Percentiles rank a stretch among this genome's conserved stretches.
Evolutionary conservation across 2,888 invertebrate genomes (phyloP).

Genomic region (Nemurella pictetii): DNA sequence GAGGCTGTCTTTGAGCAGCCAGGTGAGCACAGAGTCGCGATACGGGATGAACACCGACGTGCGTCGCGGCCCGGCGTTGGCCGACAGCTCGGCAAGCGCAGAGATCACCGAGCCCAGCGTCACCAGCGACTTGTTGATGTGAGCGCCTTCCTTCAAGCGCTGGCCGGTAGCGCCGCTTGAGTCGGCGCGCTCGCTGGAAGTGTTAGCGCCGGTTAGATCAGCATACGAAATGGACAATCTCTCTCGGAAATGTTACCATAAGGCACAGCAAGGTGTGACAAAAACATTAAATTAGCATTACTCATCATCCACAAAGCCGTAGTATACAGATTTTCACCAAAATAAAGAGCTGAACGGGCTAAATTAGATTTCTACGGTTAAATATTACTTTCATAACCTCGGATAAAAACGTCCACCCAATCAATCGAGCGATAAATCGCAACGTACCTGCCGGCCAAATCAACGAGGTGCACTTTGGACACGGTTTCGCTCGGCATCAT

Average conservation of each 20-base stretch:
- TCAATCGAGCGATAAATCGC: too few species aligned
- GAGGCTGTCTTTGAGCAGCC: constrained; percentile 84
- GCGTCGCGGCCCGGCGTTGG: constrained; percentile 39
- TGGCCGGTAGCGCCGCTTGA: constrained; percentile 90
- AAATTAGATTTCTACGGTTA: too few species aligned
- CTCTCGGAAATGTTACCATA: too few species aligned
- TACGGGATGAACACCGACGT: constrained; percentile 76
- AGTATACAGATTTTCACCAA: too few species aligned
- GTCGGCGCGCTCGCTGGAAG: constrained; percentile 81
- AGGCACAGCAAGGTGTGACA: too few species aligned
- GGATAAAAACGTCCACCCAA: too few species aligned
- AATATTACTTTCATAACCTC: too few species aligned
- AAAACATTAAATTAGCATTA: too few species aligned
- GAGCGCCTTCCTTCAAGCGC: constrained; percentile 85
- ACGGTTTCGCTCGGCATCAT: constrained; percentile 89
- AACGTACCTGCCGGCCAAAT: constrained; percentile 80
- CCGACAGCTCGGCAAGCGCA: constrained; percentile 73
- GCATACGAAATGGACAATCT: too few species aligned
- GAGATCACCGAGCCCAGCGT: constrained; percentile 87
- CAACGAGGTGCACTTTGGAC: constrained; percentile 85
- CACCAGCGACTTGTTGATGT: constrained; percentile 88
- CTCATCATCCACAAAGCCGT: too few species aligned
- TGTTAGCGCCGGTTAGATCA: too few species aligned
- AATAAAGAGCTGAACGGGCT: too few species aligned
- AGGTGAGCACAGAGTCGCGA: constrained; percentile 84